Percentiles rank a stretch among this genome's conserved stretches.
These are phyloP conservation scores for Myodes glareolus DNA, from an alignment of 2,113 vertebrate genomes.

Conservation along the genomic window DNA sequence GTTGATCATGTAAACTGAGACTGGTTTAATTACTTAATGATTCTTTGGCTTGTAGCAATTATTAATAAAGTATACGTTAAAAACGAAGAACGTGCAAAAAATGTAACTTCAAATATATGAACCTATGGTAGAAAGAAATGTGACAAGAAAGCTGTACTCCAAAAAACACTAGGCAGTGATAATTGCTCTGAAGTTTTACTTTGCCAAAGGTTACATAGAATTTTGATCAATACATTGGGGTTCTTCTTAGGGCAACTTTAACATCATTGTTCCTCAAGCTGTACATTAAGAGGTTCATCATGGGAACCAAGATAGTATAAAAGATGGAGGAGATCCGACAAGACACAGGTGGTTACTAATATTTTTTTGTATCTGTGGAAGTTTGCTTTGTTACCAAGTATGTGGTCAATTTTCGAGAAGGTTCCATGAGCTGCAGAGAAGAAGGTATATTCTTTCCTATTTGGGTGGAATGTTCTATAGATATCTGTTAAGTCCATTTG, in stretches of 20 bases:
- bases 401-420: no score
- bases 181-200: not conserved
- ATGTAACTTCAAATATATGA: not conserved
- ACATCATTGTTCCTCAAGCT: not conserved
- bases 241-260: not conserved
- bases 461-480: no score
- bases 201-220: not conserved
- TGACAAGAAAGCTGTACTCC: not conserved
- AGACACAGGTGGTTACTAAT: no score
- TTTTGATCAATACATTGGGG: not conserved
- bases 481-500: no score
- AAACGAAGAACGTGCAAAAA: not conserved
- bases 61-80: no score
- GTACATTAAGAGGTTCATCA: not conserved
- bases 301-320: not conserved
- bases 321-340: not conserved
- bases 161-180: not conserved
- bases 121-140: not conserved
- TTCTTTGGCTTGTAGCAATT: no score
- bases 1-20: no score
- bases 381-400: no score
- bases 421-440: no score
- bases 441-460: no score
- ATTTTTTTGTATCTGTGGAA: no score
- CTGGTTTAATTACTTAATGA: no score